These are phyloP conservation scores for Myoxocephalus aenaeus DNA, from an alignment of 2,797 vertebrate genomes.

Conservation along the genomic window DNA sequence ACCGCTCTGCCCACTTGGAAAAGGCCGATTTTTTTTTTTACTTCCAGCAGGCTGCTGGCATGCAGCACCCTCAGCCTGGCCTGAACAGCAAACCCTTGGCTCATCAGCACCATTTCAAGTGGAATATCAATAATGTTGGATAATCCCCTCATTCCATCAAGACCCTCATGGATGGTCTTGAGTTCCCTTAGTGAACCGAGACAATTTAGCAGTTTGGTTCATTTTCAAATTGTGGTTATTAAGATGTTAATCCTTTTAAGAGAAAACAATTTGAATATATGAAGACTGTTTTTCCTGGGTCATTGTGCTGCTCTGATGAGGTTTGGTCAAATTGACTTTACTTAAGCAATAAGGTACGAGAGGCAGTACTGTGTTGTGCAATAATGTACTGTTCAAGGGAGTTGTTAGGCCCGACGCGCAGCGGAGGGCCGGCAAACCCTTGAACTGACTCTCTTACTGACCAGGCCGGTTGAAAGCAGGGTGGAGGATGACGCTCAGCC, in stretches of 20 bases:
- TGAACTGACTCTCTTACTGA: too few species aligned
- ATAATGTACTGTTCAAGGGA: too few species aligned
- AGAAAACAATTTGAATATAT: neutral
- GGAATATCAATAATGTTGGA: constrained; percentile 52
- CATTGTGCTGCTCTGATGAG: neutral
- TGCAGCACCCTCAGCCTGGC: constrained; percentile 39
- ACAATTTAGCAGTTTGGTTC: constrained; percentile 13
- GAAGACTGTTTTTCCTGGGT: neutral
- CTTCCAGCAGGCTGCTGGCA: constrained; percentile 57
- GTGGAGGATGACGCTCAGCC: too few species aligned
- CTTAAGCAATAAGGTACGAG: too few species aligned
- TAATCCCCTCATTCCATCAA: constrained; percentile 40
- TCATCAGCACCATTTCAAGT: constrained; percentile 50
- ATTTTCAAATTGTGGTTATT: constrained; percentile 17
- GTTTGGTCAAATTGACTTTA: constrained; percentile 1
- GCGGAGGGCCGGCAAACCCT: too few species aligned
- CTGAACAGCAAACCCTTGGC: constrained; percentile 54
- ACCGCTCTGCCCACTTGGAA: constrained; percentile 66
- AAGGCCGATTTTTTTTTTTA: constrained; percentile 43
- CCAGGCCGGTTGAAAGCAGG: too few species aligned
- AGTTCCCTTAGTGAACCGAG: constrained; percentile 16
- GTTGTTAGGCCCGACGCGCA: too few species aligned
- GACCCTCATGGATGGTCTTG: constrained; percentile 18
- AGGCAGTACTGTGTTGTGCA: too few species aligned
- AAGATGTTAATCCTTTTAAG: constrained; percentile 7